Base-by-base conservation (phyloP, 53 echinoderm and acorn worm genomes). In the Actinopyga echinites region DNA sequence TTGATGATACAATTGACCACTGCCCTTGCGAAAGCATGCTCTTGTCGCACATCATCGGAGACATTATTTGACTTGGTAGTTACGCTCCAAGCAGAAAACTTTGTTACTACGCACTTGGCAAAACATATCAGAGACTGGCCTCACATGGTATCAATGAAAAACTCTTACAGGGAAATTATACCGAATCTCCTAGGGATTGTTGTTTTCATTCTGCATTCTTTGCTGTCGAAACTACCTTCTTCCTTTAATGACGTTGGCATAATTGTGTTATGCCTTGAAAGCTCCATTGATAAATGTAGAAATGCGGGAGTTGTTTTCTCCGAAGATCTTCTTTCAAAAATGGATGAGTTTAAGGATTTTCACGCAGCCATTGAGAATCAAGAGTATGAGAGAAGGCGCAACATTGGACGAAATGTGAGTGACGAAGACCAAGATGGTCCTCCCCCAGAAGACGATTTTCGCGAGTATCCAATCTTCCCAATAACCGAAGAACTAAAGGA, bases 391-490 rank as follows among this genome's bases (percentile, higher is more conserved):
- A 84, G 74, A 62, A 53, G 57, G 44, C 58, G 49, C 1, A 56
- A 80, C 19, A 55, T 30, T 15, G 26, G 77, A 54, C 28, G 54
- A 8, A 17, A 49, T 3, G 2, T 49, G 3, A 23, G 28, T 13
- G 7, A 7, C 11, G 28, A 56, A 29, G 54, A 54, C 28, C 91
- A 84, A 37, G 74, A 61, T 17, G 82, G 63, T 37, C 65, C 19
- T 2, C 89, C 89, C 4, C 96, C 96, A 34, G 93, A 93, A 36
- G 78, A 97, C 40, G 86, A 97, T 65, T 97, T 97, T 86, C 84
- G 91, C 53, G 85, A 86, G 9, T 86, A 88, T 30, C 87, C 88
- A 3, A 89, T 92, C 28, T 90, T 91, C 69, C 94, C 97, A 19
- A 83, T 79, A 30, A 45, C 87, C 1, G 83, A 83, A 17, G 97